Conservation (phyloP, 2,888 invertebrate genomes). For the Leptopilina syphax region DNA sequence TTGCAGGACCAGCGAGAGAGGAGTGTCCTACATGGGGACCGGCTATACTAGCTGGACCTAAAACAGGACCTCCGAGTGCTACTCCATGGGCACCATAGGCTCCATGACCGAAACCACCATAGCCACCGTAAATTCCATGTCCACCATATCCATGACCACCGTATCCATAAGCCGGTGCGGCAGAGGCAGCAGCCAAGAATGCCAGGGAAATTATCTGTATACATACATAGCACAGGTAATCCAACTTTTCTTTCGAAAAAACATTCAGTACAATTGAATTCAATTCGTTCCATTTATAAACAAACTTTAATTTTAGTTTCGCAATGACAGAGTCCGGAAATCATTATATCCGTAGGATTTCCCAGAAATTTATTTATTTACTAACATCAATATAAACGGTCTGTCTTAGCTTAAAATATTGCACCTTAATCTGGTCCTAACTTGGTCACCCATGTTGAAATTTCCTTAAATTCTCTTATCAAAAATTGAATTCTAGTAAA, state of each 20-base stretch:
- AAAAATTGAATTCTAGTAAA: too few relatives aligned
- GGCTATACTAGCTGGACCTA: constrained; percentile 66
- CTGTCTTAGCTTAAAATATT: too few relatives aligned
- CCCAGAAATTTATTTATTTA: too few relatives aligned
- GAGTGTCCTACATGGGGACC: constrained; percentile 70
- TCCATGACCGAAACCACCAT: constrained; percentile 50
- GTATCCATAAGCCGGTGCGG: constrained; percentile 53
- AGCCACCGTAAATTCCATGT: constrained; percentile 55
- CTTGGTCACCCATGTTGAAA: too few relatives aligned
- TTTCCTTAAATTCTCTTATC: too few relatives aligned
- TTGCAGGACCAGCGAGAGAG: constrained; percentile 68
- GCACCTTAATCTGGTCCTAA: too few relatives aligned
- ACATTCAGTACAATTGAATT: too few relatives aligned
- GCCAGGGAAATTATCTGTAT: constrained; percentile 67
- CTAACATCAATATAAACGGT: too few relatives aligned
- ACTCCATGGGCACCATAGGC: constrained; percentile 65
- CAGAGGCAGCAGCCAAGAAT: constrained; percentile 63
- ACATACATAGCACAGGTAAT: constrained; percentile 12
- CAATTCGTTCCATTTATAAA: too few relatives aligned
- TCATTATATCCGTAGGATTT: too few relatives aligned
- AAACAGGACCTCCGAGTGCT: constrained; percentile 68
- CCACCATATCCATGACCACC: constrained; percentile 52
- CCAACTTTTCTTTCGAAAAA: neutral
- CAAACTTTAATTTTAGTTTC: too few relatives aligned
- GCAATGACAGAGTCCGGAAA: too few relatives aligned